Conservation (phyloP, 92 coral and sea anemone species). For the Zoanthus sansibaricus region DNA sequence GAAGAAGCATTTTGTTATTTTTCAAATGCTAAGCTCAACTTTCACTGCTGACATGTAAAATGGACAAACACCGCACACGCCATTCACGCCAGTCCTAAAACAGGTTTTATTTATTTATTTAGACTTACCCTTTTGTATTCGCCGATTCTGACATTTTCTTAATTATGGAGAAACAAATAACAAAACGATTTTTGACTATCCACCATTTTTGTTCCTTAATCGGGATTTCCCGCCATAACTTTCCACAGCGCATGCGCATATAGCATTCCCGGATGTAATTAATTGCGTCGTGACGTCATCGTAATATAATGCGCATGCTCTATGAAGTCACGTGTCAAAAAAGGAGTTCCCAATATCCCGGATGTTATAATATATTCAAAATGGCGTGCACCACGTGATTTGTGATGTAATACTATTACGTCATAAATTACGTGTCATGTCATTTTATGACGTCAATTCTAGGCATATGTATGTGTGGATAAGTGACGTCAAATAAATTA, state of each 20-base stretch:
- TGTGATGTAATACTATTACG: conserved; percentile 11
- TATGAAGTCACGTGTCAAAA: conserved; percentile 19
- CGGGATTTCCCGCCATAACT: conserved; percentile 31
- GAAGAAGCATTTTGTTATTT: conserved; percentile 18
- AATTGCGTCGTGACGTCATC: conserved; percentile 24
- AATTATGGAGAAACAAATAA: background rate
- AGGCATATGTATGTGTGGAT: background rate
- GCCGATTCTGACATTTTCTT: conserved; percentile 29
- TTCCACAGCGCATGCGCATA: conserved; percentile 27
- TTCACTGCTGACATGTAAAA: background rate
- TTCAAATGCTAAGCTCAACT: background rate
- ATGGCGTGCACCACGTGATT: conserved; percentile 40
- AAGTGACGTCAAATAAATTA: background rate
- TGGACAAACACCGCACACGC: background rate
- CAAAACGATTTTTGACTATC: background rate
- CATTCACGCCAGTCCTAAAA: background rate
- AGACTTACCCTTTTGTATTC: conserved; percentile 13
- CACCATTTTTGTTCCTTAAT: conserved; percentile 17
- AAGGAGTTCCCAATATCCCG: conserved; percentile 25
- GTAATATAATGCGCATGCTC: conserved; percentile 15
- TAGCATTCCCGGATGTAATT: conserved; percentile 40
- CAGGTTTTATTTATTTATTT: background rate
- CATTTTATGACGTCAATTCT: too few species aligned
- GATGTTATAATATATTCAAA: conserved; percentile 22
- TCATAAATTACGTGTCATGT: background rate